Evolutionary conservation across 2,797 vertebrate genomes (phyloP).

Genomic region (Clarias platycephalus): DNA sequence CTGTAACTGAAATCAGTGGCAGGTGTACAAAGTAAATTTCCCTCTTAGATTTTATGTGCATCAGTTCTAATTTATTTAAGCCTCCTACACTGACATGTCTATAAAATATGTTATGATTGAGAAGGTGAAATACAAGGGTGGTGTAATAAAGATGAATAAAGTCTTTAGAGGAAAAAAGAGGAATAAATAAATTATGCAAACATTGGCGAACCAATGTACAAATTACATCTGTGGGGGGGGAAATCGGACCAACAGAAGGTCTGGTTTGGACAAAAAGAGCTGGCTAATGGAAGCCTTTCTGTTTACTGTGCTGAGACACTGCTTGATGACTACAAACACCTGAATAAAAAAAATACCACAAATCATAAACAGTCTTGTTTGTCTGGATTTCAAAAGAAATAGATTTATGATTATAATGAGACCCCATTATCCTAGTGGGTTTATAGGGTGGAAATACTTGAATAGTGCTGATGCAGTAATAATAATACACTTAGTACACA

Average conservation of each 20-base stretch:
- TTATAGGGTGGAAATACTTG: not conserved
- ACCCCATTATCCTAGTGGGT: not conserved
- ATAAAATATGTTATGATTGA: not conserved
- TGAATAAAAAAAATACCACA: not conserved
- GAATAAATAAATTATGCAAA: not conserved
- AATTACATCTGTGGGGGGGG: not conserved
- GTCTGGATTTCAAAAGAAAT: not conserved
- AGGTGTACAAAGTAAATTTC: not conserved
- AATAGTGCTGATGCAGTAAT: not conserved
- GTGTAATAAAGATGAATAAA: not conserved
- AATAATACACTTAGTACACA: not conserved
- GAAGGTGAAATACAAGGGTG: conserved; percentile 4
- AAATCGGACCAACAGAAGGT: not conserved
- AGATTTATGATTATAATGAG: not conserved
- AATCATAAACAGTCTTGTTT: not conserved
- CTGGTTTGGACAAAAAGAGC: not conserved
- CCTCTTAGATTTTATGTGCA: not conserved
- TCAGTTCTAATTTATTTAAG: not conserved
- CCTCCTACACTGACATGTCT: not conserved
- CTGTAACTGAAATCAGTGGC: not conserved
- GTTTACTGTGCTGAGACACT: not conserved
- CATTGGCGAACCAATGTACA: not conserved
- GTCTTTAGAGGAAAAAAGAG: too few relatives aligned
- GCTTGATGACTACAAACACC: not conserved
- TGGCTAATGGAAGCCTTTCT: not conserved